Conservation (phyloP, 2,797 vertebrate genomes). For the Diplodus puntazzo region DNA sequence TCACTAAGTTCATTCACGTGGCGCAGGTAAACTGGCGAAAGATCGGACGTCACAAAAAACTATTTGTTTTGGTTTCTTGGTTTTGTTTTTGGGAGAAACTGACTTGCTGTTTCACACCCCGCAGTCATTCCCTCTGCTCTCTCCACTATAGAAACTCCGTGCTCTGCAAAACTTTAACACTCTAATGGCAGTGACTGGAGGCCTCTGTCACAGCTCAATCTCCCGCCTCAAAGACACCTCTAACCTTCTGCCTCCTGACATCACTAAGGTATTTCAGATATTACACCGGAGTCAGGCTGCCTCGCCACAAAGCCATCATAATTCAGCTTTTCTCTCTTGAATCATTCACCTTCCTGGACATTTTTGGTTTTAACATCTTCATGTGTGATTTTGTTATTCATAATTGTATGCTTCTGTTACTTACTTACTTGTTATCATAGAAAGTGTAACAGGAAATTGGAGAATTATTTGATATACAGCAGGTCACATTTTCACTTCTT, state of each 20-base stretch:
- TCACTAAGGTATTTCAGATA: conserved; percentile 88
- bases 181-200: conserved; percentile 93
- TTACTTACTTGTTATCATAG: no score
- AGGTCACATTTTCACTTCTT: conserved; percentile 5
- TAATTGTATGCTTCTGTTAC: no score
- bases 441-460: neutral
- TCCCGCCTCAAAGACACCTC: conserved; percentile 94
- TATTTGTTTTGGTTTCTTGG: neutral
- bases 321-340: neutral
- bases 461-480: neutral
- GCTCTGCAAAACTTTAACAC: conserved; percentile 94
- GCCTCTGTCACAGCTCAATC: conserved; percentile 93
- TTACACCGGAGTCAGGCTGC: neutral
- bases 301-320: neutral
- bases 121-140: conserved; percentile 4
- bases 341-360: conserved; percentile 1
- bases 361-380: neutral
- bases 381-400: neutral
- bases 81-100: neutral
- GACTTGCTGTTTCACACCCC: neutral
- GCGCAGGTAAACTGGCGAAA: conserved; percentile 87
- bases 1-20: conserved; percentile 93
- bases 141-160: conserved; percentile 86
- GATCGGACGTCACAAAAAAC: neutral
- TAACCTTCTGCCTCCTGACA: conserved; percentile 88